phyloP scores from a whole-genome alignment of 2,113 vertebrate genomes.

The Rhagologus leucostigma region DNA sequence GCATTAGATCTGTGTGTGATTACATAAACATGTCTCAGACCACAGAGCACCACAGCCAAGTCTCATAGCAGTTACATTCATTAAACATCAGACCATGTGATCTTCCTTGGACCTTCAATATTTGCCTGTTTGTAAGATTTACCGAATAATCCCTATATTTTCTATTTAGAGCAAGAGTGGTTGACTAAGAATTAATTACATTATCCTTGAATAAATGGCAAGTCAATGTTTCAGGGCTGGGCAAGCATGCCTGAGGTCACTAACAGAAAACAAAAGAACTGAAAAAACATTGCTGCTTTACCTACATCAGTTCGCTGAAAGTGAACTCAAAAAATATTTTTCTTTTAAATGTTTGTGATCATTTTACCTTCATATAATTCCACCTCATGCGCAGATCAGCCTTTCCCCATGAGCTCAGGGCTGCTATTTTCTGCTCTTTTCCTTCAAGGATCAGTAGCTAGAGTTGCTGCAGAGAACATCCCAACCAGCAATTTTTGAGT shows the following conservation, averaged over 20 bases:
- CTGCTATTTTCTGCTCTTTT: neutral
- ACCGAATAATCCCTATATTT: neutral
- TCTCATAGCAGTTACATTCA: conserved; percentile 33
- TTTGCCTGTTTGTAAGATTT: neutral
- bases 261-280: neutral
- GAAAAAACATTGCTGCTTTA: neutral
- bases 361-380: neutral
- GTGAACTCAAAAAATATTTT: neutral
- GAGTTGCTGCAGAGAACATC: neutral
- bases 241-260: neutral
- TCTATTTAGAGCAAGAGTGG: neutral
- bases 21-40: neutral
- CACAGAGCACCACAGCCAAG: neutral
- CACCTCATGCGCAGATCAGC: neutral
- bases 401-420: neutral
- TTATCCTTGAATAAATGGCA: neutral
- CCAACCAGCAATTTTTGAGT: neutral
- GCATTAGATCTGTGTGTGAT: conserved; percentile 53
- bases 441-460: neutral
- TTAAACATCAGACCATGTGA: neutral
- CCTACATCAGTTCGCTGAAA: neutral
- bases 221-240: neutral
- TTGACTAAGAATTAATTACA: neutral
- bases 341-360: neutral
- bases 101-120: neutral